phyloP scores from a whole-genome alignment of 35 echinoderm and acorn worm species.

The Apostichopus californicus region DNA sequence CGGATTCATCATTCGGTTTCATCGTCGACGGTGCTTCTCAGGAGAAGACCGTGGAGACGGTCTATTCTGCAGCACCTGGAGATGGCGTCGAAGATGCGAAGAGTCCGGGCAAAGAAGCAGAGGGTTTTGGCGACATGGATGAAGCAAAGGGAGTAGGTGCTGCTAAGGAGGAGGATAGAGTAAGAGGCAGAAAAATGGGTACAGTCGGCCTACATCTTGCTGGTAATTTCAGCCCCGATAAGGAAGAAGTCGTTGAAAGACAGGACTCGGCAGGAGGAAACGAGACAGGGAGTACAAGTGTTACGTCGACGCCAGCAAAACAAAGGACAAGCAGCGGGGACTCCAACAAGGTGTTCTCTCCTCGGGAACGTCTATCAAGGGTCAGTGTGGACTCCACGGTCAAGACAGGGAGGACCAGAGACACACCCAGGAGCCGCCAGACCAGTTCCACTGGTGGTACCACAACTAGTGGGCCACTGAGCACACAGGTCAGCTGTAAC shows the following conservation, averaged over 20 bases:
- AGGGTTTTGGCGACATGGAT: background rate
- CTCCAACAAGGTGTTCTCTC: conserved; percentile 29
- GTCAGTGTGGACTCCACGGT: background rate
- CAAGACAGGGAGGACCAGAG: background rate
- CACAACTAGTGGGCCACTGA: conserved; percentile 77
- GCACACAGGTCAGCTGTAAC: conserved; percentile 82
- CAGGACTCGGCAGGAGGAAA: background rate
- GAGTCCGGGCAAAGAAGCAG: background rate
- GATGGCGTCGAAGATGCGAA: background rate
- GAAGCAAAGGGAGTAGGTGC: background rate
- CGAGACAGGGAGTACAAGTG: background rate
- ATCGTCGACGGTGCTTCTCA: background rate
- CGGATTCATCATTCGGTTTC: conserved; percentile 36
- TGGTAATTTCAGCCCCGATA: background rate
- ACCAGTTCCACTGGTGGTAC: conserved; percentile 51
- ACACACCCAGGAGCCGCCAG: conserved; percentile 46
- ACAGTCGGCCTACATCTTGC: background rate
- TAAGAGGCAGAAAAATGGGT: background rate
- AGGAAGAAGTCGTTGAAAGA: background rate
- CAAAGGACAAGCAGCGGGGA: conserved; percentile 21
- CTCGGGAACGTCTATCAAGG: conserved; percentile 3
- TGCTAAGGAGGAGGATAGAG: background rate
- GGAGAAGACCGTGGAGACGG: background rate
- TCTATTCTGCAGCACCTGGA: background rate
- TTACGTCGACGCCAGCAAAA: background rate